These are phyloP conservation scores for Phalacrocorax pelagicus DNA, from an alignment of 2,113 vertebrate species.

Conservation along the genomic window DNA sequence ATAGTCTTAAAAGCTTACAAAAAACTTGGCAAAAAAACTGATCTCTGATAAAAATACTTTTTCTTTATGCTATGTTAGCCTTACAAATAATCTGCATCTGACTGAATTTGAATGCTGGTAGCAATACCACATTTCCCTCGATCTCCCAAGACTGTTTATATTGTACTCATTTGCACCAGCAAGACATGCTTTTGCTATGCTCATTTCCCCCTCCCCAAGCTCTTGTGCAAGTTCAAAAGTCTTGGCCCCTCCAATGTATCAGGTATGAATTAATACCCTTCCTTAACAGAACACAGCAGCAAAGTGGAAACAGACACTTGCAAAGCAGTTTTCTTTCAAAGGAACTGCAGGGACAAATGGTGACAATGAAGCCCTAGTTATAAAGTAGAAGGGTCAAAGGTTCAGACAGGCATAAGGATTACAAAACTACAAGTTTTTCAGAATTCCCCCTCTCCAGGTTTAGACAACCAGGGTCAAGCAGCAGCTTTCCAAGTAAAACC, in stretches of 20 bases:
- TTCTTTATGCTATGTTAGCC: neutral
- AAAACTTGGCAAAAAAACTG: neutral
- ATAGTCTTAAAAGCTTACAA: neutral
- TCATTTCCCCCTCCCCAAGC: conserved; percentile 67
- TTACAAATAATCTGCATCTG: conserved; percentile 50
- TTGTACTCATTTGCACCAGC: conserved; percentile 55
- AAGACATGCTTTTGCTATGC: conserved; percentile 65
- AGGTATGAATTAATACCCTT: conserved; percentile 82
- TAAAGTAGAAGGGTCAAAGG: conserved; percentile 75
- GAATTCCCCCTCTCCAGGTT: conserved; percentile 55
- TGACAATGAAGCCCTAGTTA: conserved; percentile 74
- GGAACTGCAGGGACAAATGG: conserved; percentile 62
- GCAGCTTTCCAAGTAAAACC: conserved; percentile 56
- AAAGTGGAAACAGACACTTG: conserved; percentile 82
- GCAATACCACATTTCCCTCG: conserved; percentile 7
- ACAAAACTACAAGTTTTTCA: conserved; percentile 75
- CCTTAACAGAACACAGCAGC: conserved; percentile 74
- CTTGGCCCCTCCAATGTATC: conserved; percentile 68
- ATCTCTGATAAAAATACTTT: neutral
- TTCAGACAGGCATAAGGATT: conserved; percentile 76
- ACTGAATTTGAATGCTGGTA: neutral
- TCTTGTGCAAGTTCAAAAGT: conserved; percentile 76
- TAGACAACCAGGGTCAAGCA: conserved; percentile 76
- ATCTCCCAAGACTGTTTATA: conserved; percentile 36
- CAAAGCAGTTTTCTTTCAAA: conserved; percentile 72